These are phyloP conservation scores for Poeciliopsis turrubarensis DNA, from an alignment of 2,113 vertebrate species.

Conservation along the genomic window DNA sequence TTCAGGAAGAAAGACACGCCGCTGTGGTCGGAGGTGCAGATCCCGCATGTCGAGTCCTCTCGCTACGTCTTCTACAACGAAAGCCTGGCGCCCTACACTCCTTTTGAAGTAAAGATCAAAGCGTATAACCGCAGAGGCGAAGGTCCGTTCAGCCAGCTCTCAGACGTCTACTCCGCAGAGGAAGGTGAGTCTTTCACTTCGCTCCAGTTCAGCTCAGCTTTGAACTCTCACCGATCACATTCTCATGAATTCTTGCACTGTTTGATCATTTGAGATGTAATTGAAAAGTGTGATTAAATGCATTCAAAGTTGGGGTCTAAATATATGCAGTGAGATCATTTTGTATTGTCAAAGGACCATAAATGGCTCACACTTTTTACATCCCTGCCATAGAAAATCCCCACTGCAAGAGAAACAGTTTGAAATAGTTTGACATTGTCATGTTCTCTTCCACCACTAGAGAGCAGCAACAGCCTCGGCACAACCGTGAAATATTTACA, in stretches of 20 bases:
- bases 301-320: too few relatives aligned
- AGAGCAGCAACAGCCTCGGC: conserved; percentile 6
- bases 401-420: too few relatives aligned
- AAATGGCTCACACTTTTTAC: too few relatives aligned
- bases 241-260: not conserved
- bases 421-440: not conserved
- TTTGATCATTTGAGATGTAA: too few relatives aligned
- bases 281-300: too few relatives aligned
- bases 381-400: too few relatives aligned
- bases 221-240: not conserved
- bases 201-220: not conserved
- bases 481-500: not conserved
- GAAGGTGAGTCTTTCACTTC: conserved; percentile 82
- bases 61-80: conserved; percentile 91
- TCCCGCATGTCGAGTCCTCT: conserved; percentile 87
- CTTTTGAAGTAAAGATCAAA: conserved; percentile 94
- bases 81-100: conserved; percentile 87
- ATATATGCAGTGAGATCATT: too few relatives aligned
- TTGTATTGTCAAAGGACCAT: too few relatives aligned
- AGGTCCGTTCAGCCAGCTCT: conserved; percentile 91
- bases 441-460: conserved; percentile 22
- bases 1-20: conserved; percentile 84
- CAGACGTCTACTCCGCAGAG: conserved; percentile 90
- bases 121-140: conserved; percentile 92
- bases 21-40: conserved; percentile 79